Percentiles rank a stretch among this genome's conserved stretches.
Conservation (phyloP, 2,888 invertebrate genomes). For the Megamerina dolium region DNA sequence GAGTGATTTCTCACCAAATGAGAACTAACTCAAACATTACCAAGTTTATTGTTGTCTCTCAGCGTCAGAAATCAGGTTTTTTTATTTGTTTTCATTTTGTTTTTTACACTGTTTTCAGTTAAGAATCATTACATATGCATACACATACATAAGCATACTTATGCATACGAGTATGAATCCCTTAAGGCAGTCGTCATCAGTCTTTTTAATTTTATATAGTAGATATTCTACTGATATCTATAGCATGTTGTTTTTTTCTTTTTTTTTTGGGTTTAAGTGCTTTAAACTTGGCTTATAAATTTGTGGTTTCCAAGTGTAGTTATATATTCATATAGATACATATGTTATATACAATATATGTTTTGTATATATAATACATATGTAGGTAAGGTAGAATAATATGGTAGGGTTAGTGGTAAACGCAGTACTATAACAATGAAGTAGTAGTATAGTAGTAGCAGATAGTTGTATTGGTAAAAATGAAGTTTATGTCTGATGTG, state of each 20-base stretch:
- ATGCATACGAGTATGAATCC: too few species aligned
- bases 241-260: too few species aligned
- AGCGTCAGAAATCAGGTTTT: not conserved
- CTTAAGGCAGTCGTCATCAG: conserved; percentile 4
- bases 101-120: not conserved
- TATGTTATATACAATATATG: not conserved
- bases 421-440: too few species aligned
- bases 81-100: not conserved
- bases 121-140: not conserved
- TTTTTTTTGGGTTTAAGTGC: not conserved
- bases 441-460: too few species aligned
- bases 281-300: conserved; percentile 15
- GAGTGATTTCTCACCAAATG: too few species aligned
- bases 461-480: too few species aligned
- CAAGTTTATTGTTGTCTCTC: too few species aligned
- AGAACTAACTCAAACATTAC: too few species aligned
- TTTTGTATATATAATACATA: not conserved
- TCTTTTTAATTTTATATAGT: conserved; percentile 4
- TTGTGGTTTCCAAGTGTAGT: not conserved
- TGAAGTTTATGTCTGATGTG: too few species aligned
- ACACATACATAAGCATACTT: not conserved
- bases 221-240: too few species aligned
- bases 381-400: too few species aligned
- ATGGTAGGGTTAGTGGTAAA: too few species aligned
- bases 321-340: not conserved